Evolutionary conservation across 2,888 invertebrate genomes (phyloP), one percentile per base, ranked within the genome.

Genomic region (Theodoxus fluviatilis): DNA sequence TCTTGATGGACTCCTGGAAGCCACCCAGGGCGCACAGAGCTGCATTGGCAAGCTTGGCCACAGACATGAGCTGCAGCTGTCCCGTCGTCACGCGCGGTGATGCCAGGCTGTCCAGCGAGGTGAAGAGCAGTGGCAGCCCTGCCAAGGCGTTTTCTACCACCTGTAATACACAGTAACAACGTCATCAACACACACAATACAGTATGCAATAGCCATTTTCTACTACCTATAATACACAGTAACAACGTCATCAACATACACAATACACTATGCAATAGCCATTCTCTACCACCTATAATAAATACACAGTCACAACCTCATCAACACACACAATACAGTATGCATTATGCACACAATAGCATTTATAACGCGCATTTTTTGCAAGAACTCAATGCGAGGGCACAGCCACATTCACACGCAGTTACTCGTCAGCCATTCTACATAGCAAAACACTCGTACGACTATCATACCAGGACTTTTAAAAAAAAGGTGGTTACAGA

Each of bases 1-100:
- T 82, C 74, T 86, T 84, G 40, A 87, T 79, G n/a, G 83, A 83
- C 76, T 87, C 87, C n/a, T 81, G 82, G 71, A 87, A 87, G 3
- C 86, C 87, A 25, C 87, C 87, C 3, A 87, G 79, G 1, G 86
- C 84, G 71, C 85, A 84, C 31, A 87, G 77, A 1, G 86, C 84
- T 28, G 87, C 87, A 67, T 86, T 83, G 31, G 85, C 84, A 64
- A 84, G 82, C 68, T 86, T 82, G 22, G 86, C 85, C 76, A 84
- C 80, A 55, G 80, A 79, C 84, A 85, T 83, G 40, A 85, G 76
- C 65, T 84, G 81, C 40, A 77, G 74, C 47, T 59, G 65, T 33
- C 68, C 47, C 37, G 68, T 68, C 3, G 22, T 66, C 49, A 49
- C 49, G n/a, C 81, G 75, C 2, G 81, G 81, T 6, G 82, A 83